Evolutionary conservation across 2,888 invertebrate genomes (phyloP).

Genomic region (Lydus trimaculatus): DNA sequence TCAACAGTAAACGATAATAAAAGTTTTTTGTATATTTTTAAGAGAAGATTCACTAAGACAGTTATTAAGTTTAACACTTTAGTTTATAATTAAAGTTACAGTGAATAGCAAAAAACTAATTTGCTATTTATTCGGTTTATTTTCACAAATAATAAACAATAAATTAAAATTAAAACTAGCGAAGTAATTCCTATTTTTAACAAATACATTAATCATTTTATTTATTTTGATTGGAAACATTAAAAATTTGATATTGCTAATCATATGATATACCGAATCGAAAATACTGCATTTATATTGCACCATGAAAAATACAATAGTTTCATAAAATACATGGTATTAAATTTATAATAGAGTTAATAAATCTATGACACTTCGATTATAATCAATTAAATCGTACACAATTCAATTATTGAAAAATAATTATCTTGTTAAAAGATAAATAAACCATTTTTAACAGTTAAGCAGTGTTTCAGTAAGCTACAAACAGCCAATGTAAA

Average conservation of each 20-base stretch:
- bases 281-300: not conserved
- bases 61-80: constrained; percentile 24
- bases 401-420: too few species aligned
- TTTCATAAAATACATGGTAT: not conserved
- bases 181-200: not conserved
- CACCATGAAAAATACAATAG: not conserved
- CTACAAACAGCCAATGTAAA: not conserved
- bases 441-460: too few species aligned
- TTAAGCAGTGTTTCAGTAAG: not conserved
- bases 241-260: not conserved
- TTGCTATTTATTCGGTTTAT: not conserved
- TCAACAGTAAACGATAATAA: not conserved
- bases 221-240: not conserved
- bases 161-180: not conserved
- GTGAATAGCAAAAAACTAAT: not conserved
- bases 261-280: not conserved
- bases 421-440: too few species aligned
- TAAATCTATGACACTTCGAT: too few species aligned
- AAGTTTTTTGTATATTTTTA: constrained; percentile 27
- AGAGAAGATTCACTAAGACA: constrained; percentile 24
- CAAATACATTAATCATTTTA: not conserved
- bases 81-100: not conserved
- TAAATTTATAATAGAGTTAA: too few species aligned
- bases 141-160: not conserved
- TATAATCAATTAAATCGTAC: too few species aligned